Evolutionary conservation across 2,113 vertebrate genomes (phyloP).

Genomic region (Prolemur simus): DNA sequence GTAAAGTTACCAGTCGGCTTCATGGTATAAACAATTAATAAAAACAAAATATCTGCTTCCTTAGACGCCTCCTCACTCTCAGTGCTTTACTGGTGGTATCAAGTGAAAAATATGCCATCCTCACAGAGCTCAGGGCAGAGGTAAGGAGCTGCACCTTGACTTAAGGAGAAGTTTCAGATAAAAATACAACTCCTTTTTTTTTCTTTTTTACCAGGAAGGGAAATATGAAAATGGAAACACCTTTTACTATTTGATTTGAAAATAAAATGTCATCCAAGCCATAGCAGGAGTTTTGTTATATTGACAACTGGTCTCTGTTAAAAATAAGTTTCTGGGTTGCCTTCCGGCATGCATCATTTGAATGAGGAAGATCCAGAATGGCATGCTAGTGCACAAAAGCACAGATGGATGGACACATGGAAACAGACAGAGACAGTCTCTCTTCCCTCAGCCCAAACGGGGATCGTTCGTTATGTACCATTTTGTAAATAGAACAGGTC

Average conservation of each 20-base stretch:
- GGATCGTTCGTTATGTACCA: too few relatives aligned
- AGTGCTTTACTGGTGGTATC: not conserved
- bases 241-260: conserved; percentile 49
- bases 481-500: not conserved
- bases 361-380: not conserved
- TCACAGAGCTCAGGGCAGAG: not conserved
- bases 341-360: not conserved
- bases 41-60: not conserved
- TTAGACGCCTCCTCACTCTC: not conserved
- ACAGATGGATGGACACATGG: not conserved
- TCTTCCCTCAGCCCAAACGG: too few relatives aligned
- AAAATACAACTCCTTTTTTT: not conserved
- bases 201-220: not conserved
- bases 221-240: not conserved
- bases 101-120: not conserved
- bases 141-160: not conserved
- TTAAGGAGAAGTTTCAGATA: not conserved
- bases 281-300: not conserved
- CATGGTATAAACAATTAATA: not conserved
- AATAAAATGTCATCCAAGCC: not conserved
- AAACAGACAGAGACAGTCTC: not conserved
- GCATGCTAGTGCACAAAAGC: not conserved
- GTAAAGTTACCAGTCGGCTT: not conserved
- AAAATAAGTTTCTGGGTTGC: not conserved
- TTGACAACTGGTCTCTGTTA: not conserved